These are phyloP conservation scores for Sylvilagus bachmani DNA, from an alignment of 2,113 vertebrate genomes.

Conservation along the genomic window DNA sequence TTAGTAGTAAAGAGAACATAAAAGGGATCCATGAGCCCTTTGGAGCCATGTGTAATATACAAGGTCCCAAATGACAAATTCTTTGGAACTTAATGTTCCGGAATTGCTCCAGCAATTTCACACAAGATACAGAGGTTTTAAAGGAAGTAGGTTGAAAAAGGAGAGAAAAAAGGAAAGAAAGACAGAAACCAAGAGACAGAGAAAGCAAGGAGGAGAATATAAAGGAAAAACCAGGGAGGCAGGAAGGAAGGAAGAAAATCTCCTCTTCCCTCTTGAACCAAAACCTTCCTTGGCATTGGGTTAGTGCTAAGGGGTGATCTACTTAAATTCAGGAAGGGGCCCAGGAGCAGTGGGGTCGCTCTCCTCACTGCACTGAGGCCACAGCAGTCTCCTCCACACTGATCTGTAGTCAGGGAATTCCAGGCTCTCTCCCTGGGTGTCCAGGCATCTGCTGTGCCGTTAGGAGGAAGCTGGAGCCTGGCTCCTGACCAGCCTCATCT, in stretches of 20 bases:
- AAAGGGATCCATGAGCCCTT: constrained; percentile 46
- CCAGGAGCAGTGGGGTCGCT: not conserved
- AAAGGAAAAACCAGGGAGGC: accelerated
- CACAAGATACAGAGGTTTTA: constrained; percentile 5
- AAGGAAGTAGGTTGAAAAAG: constrained; percentile 40
- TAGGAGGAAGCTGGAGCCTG: not conserved
- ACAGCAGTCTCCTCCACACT: not conserved
- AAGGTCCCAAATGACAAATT: constrained; percentile 45
- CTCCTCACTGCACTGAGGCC: not conserved
- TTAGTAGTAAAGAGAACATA: constrained; percentile 51
- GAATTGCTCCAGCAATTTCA: not conserved
- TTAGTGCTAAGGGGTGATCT: not conserved
- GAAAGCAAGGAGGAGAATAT: not conserved
- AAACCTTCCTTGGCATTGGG: not conserved
- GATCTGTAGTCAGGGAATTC: not conserved
- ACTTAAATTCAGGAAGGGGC: not conserved
- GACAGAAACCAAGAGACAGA: not conserved
- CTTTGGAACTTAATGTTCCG: constrained; percentile 25
- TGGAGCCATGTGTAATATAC: constrained; percentile 36
- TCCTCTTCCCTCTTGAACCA: not conserved
- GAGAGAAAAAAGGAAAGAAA: not conserved
- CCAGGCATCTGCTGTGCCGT: not conserved
- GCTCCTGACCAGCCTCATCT: not conserved
- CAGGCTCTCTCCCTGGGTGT: not conserved
- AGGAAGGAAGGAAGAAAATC: not conserved